Percentiles rank a stretch among this genome's conserved stretches.
phyloP scores from a whole-genome alignment of 2,888 invertebrate genomes.

The Sphecodes monilicornis region DNA sequence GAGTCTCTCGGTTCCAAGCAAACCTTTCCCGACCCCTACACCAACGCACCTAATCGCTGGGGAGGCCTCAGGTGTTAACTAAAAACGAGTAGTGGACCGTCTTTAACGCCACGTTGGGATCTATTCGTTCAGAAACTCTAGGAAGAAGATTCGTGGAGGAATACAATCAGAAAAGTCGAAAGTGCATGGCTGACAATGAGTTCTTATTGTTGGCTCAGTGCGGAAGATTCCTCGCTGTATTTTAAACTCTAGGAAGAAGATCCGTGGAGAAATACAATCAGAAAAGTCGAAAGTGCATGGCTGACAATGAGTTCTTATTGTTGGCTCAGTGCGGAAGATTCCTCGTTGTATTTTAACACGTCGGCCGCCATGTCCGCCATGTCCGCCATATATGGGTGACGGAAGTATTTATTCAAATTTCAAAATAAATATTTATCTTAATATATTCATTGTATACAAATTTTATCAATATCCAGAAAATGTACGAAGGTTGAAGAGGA shows the following conservation, averaged over 20 bases:
- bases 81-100: conserved; percentile 66
- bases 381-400: too few species aligned
- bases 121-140: conserved; percentile 46
- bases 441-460: too few species aligned
- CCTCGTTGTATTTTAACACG: too few species aligned
- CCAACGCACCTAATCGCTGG: conserved; percentile 27
- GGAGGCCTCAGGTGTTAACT: conserved; percentile 75
- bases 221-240: too few species aligned
- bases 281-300: neutral
- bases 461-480: too few species aligned
- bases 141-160: neutral
- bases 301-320: neutral
- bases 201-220: neutral
- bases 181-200: neutral
- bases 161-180: conserved; percentile 5
- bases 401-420: too few species aligned
- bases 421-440: too few species aligned
- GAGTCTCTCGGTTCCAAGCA: conserved; percentile 5
- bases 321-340: too few species aligned
- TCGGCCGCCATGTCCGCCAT: too few species aligned
- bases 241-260: conserved; percentile 36
- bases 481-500: too few species aligned
- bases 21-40: conserved; percentile 26
- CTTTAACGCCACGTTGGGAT: conserved; percentile 56
- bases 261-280: neutral